Base-by-base conservation (phyloP, 2,797 vertebrate species). In the Amniataba percoides region DNA sequence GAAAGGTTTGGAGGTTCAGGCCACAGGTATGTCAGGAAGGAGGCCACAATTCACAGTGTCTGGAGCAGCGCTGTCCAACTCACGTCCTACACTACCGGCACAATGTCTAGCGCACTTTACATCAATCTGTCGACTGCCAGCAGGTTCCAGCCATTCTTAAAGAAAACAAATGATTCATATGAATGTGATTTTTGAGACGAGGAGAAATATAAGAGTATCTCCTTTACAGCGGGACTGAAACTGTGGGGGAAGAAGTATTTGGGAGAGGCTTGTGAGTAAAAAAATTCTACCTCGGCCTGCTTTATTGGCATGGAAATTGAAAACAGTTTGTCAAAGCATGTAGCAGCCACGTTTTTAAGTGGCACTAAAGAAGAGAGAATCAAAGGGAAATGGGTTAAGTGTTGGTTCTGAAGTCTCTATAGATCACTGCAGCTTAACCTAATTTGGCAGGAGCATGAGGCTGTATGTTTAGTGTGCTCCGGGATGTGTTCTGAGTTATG, bases 11-110 rank as follows among this genome's bases (percentile, higher is more conserved):
- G 89, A 84, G 89, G 89, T 90, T 90, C 90, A 91, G 91, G 91
- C 94, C 95, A 94, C 94, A 95, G 94, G 93, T 93, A 94, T 95
- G 91, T 93, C 92, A 93, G 94, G 87, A 92, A 95, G 87, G 88
- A 94, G 91, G 90, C 88, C 88, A 86, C 89, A 93, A 93, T 92
- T 93, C 89, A 87, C 87, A 89, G 87, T 12, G 89, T 94, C 93
- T 95, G 90, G 83, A 90, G 84, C 74, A 61, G 85, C 25, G 70
- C 79, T 77, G 90, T 94, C 94, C 91, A 94, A 93, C 86, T 91
- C 88, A 88, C 83, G 84, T 91, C 89, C 90, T 83, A 83, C 87
- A 88, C 74, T 83, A 88, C 87, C 75, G 58, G 78, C 66, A 81
- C 57, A 70, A 85, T 59, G 77, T 88, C 92, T 81, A 75, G 75